phyloP scores from a whole-genome alignment of 2,113 vertebrate species.

The Percina caprodes region DNA sequence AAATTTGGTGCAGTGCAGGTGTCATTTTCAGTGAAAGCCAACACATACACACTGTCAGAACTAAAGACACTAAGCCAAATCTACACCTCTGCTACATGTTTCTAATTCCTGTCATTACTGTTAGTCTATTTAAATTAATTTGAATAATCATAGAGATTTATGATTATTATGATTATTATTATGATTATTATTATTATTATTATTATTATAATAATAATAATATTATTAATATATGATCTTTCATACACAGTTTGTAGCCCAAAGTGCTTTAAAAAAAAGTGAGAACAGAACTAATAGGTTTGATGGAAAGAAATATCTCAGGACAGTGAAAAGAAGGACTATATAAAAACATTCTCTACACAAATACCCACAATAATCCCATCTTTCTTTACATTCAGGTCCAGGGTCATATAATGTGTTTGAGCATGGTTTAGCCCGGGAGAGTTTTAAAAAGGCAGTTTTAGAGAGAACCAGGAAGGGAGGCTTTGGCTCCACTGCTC shows the following conservation, averaged over 20 bases:
- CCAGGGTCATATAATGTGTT: constrained; percentile 80
- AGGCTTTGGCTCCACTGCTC: constrained; percentile 77
- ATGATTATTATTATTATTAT: too few species aligned
- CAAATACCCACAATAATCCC: neutral
- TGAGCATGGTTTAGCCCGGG: constrained; percentile 71
- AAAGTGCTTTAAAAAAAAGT: too few species aligned
- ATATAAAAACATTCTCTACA: neutral
- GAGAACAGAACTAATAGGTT: neutral
- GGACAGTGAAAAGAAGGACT: neutral
- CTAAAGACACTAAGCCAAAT: constrained; percentile 7
- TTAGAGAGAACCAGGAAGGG: constrained; percentile 66
- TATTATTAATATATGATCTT: too few species aligned
- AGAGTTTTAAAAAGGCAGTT: constrained; percentile 76
- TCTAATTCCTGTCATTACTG: constrained; percentile 8
- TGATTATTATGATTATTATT: too few species aligned
- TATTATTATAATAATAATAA: too few species aligned
- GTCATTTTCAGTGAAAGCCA: constrained; percentile 18
- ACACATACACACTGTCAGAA: constrained; percentile 25
- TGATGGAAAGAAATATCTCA: neutral
- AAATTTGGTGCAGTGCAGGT: constrained; percentile 7
- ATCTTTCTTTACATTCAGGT: constrained; percentile 63
- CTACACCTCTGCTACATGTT: constrained; percentile 24
- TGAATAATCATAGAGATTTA: neutral
- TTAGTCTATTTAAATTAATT: neutral
- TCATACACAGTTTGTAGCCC: too few species aligned